Evolutionary conservation across 1,140 invertebrate genomes (phyloP).

Genomic region (Zaprionus inermis): DNA sequence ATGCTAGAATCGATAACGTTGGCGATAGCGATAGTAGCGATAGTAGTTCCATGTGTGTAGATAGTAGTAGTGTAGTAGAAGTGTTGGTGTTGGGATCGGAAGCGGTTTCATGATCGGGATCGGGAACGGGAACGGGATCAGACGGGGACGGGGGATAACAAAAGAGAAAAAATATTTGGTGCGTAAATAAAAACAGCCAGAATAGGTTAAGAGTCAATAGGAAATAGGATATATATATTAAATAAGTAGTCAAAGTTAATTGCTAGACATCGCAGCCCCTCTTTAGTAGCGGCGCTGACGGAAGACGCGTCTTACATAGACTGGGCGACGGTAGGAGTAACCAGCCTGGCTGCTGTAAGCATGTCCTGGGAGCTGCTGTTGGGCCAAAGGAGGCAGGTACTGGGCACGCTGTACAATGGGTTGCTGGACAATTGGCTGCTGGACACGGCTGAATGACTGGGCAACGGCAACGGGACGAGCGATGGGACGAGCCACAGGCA

Average conservation of each 20-base stretch:
- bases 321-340: conserved; percentile 79
- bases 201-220: conserved; percentile 46
- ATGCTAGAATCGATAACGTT: conserved; percentile 56
- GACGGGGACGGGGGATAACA: conserved; percentile 13
- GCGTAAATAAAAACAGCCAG: conserved; percentile 60
- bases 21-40: conserved; percentile 26
- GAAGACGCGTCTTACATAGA: conserved; percentile 80
- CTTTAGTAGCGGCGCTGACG: conserved; percentile 78
- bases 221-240: conserved; percentile 57
- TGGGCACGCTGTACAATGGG: conserved; percentile 59
- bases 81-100: neutral
- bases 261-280: conserved; percentile 48
- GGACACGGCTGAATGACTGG: conserved; percentile 41
- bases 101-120: conserved; percentile 32
- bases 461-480: conserved; percentile 42
- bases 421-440: conserved; percentile 50
- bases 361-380: conserved; percentile 60
- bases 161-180: conserved; percentile 25
- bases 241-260: conserved; percentile 63
- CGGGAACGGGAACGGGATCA: conserved; percentile 30
- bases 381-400: conserved; percentile 43
- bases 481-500: conserved; percentile 20
- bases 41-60: conserved; percentile 22
- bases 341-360: conserved; percentile 66
- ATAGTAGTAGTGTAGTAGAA: conserved; percentile 22